Conservation (phyloP, 2,797 vertebrate species). For the Takifugu ocellatus region DNA sequence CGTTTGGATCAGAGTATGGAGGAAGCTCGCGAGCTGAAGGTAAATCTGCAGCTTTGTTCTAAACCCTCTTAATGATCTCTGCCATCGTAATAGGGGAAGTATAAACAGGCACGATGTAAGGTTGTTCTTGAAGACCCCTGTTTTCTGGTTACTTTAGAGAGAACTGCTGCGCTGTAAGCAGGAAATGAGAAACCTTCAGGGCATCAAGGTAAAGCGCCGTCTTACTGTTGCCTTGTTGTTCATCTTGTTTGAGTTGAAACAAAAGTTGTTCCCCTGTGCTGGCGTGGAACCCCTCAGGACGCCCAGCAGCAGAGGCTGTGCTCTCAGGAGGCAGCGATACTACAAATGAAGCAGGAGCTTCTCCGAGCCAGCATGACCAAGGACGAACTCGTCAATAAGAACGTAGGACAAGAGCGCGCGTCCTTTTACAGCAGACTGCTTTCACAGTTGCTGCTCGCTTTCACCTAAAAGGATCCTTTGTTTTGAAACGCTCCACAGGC, state of each 20-base stretch:
- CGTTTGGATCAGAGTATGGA: slow-evolving; percentile 95
- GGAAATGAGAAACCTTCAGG: slow-evolving; percentile 90
- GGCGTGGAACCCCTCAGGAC: slow-evolving; percentile 74
- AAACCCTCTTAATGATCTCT: not conserved
- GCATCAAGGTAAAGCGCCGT: slow-evolving; percentile 81
- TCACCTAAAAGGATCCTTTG: not conserved
- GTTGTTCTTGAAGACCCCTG: not conserved
- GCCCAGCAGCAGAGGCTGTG: slow-evolving; percentile 91
- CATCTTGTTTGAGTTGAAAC: not conserved
- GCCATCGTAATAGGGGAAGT: not conserved
- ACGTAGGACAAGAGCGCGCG: slow-evolving; percentile 65
- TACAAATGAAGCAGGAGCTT: slow-evolving; percentile 95
- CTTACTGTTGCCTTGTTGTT: not conserved
- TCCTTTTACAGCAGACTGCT: not conserved
- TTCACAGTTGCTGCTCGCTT: not conserved
- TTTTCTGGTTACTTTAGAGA: slow-evolving; percentile 75
- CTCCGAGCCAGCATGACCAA: slow-evolving; percentile 86
- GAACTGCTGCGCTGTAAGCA: slow-evolving; percentile 91
- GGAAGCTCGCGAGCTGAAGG: slow-evolving; percentile 91
- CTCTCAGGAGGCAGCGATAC: slow-evolving; percentile 87
- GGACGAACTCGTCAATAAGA: slow-evolving; percentile 90
- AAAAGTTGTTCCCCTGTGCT: too few species aligned
- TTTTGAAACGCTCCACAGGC: slow-evolving; percentile 66
- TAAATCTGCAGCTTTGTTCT: slow-evolving; percentile 47
- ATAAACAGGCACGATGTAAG: not conserved